Evolutionary conservation across 92 coral and sea anemone species (phyloP), one percentile per base, ranked within the genome.

Genomic region (Siderastrea siderea): DNA sequence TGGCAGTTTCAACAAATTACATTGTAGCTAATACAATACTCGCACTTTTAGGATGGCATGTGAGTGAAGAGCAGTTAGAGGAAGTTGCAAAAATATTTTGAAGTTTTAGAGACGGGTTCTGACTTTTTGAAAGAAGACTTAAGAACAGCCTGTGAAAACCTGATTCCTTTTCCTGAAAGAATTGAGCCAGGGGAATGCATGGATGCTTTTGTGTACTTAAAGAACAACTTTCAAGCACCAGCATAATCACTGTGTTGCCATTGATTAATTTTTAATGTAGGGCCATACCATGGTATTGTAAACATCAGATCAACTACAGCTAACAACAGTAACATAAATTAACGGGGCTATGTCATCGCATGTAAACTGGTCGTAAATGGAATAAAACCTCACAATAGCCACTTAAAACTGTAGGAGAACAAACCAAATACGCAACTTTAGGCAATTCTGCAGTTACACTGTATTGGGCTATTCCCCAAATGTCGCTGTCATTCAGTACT

Each of bases 161-260:
- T 86, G 19, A 78, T 86, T 64, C 84, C 90, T 52, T 78, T 86
- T 57, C 90, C 90, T 64, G 84, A 62, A 50, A 74, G 79, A 54
- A 85, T 86, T 49, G 78, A 86, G 78, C 90, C 85, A 7, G 68
- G 47, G 48, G 70, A 86, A 78, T 86, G 90, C 71, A 74, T 67
- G 60, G 50, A 86, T 50, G 85, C 90, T 63, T 78, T 74, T 67
- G 63, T 78, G 77, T 86, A 50, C 59, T 69, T 86, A 64, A 86
- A 86, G 53, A 59, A 86, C 75, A 86, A 65, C 67, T 77, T 57
- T 50, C 51, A 57, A 47, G 82, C 50, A 75, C 69, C 82, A 77
- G 26, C 82, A 59, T 44, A 57, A 59, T 77, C 58, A 57, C 26
- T 12, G n/a, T 3, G 11, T 3, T 59, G 3, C 11, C 11, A 0